Evolutionary conservation across 2,888 invertebrate species (phyloP).

Genomic region (Calliopum simillimum): DNA sequence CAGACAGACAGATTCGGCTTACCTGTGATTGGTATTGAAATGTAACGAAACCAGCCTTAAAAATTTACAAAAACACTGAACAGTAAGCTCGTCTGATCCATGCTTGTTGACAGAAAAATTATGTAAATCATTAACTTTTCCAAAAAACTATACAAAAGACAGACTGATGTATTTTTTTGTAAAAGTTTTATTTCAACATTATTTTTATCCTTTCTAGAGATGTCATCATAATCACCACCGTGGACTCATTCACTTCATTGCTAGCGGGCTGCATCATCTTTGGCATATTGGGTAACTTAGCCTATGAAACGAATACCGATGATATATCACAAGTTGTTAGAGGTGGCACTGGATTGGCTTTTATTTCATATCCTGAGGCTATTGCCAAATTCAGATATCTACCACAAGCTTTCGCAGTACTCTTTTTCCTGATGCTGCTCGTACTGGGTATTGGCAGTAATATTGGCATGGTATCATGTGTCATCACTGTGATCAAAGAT

Average conservation of each 20-base stretch:
- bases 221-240: slow-evolving; percentile 82
- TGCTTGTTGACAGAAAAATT: no score
- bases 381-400: slow-evolving; percentile 70
- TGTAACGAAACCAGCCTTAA: no score
- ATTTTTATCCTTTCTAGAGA: slow-evolving; percentile 70
- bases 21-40: no score
- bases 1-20: no score
- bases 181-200: not conserved
- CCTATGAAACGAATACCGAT: slow-evolving; percentile 72
- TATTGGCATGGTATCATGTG: slow-evolving; percentile 67
- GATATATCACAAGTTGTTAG: slow-evolving; percentile 77
- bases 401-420: slow-evolving; percentile 70
- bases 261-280: slow-evolving; percentile 87
- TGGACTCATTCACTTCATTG: slow-evolving; percentile 85
- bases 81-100: no score
- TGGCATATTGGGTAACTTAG: slow-evolving; percentile 84
- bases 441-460: slow-evolving; percentile 70
- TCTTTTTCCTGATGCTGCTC: slow-evolving; percentile 72
- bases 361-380: slow-evolving; percentile 77
- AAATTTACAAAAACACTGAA: no score
- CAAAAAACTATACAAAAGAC: no score
- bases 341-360: slow-evolving; percentile 82
- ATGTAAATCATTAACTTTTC: no score
- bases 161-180: not conserved
- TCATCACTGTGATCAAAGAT: slow-evolving; percentile 69